These are phyloP conservation scores for Gadus macrocephalus DNA, from an alignment of 2,113 vertebrate species.

Conservation along the genomic window DNA sequence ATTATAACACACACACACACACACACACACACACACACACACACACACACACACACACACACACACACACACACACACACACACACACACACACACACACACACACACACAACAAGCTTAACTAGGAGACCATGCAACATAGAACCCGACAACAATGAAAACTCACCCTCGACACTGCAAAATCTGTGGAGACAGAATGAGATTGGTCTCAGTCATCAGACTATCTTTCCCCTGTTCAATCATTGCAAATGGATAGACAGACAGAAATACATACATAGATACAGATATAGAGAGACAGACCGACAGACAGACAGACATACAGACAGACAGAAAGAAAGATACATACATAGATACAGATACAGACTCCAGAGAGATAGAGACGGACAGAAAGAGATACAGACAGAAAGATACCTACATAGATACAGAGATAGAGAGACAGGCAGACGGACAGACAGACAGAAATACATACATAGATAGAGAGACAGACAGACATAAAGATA, in stretches of 20 bases:
- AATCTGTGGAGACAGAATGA: conserved; percentile 61
- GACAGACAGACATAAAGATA: no score
- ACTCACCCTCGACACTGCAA: conserved; percentile 66
- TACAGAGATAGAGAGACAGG: neutral
- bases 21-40: neutral
- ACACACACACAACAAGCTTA: neutral
- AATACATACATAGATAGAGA: no score
- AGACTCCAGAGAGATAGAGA: no score
- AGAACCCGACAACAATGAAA: conserved; percentile 5
- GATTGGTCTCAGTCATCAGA: conserved; percentile 27
- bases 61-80: neutral
- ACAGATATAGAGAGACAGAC: neutral
- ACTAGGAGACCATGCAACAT: conserved; percentile 29
- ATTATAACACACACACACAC: no score
- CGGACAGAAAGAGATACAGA: neutral
- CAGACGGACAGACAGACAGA: no score
- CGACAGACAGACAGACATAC: neutral
- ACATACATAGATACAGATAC: no score
- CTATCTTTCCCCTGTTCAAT: conserved; percentile 22
- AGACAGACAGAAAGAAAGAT: no score
- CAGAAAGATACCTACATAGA: neutral
- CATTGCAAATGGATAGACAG: neutral
- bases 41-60: conserved; percentile 13
- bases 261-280: neutral
- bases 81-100: no score